phyloP scores from a whole-genome alignment of 2,113 vertebrate species.

The Paracanthobrama guichenoti region DNA sequence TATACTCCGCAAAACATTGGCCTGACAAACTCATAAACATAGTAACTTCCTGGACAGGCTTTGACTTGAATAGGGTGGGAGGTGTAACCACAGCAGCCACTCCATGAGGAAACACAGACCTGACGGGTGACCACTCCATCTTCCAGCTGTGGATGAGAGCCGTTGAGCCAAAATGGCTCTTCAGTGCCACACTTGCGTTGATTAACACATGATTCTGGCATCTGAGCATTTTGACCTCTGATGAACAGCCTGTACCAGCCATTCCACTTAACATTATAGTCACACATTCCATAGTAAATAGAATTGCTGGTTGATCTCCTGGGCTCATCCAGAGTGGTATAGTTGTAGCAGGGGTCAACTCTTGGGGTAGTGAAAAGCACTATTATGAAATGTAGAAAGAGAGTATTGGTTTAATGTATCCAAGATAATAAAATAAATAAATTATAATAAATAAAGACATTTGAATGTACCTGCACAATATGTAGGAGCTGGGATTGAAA shows the following conservation, averaged over 20 bases:
- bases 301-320: background rate
- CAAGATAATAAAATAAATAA: background rate
- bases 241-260: background rate
- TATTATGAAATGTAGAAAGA: background rate
- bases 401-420: background rate
- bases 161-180: too few relatives aligned
- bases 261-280: background rate
- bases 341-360: background rate
- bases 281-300: background rate
- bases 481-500: background rate
- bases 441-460: background rate
- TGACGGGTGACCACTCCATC: too few relatives aligned
- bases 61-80: constrained; percentile 19
- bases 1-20: background rate
- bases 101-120: too few relatives aligned
- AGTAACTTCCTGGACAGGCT: constrained; percentile 23
- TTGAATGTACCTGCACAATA: constrained; percentile 25
- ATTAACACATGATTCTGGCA: too few relatives aligned
- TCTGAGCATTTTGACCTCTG: background rate
- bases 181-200: too few relatives aligned
- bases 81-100: too few relatives aligned
- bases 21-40: constrained; percentile 20
- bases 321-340: constrained; percentile 15
- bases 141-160: too few relatives aligned
- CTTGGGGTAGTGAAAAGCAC: background rate